Conservation (phyloP, 2,797 vertebrate genomes). For the Toxotes lorentzi region DNA sequence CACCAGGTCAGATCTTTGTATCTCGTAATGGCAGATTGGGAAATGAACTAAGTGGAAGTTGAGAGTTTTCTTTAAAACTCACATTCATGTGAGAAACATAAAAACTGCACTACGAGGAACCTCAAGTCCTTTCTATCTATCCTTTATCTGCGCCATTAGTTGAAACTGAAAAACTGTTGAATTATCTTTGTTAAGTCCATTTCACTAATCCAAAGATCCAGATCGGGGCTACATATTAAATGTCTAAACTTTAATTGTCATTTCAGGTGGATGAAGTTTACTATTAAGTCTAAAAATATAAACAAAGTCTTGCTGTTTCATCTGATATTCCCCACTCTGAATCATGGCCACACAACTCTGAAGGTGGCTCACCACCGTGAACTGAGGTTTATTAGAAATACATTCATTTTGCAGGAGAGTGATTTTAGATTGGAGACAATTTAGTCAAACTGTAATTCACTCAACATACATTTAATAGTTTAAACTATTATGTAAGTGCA, state of each 20-base stretch:
- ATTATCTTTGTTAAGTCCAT: constrained; percentile 18
- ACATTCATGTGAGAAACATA: constrained; percentile 17
- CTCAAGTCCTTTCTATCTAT: constrained; percentile 20
- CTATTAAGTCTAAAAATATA: too few species aligned
- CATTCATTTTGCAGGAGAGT: constrained; percentile 32
- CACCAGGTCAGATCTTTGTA: constrained; percentile 17
- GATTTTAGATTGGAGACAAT: constrained; percentile 29
- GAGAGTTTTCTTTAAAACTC: constrained; percentile 22
- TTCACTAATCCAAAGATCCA: constrained; percentile 16
- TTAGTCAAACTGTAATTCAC: constrained; percentile 6
- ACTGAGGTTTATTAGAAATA: constrained; percentile 16
- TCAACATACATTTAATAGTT: not conserved
- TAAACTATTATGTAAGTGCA: not conserved
- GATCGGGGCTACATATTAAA: not conserved
- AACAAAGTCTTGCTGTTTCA: constrained; percentile 2
- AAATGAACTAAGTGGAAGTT: constrained; percentile 25
- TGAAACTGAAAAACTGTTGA: constrained; percentile 18
- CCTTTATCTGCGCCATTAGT: not conserved
- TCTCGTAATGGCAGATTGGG: constrained; percentile 29
- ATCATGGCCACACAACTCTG: constrained; percentile 24
- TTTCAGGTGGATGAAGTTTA: too few species aligned
- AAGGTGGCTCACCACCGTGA: constrained; percentile 16
- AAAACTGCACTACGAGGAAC: constrained; percentile 12
- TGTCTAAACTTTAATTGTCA: too few species aligned
- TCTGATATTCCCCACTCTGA: constrained; percentile 3